These are phyloP conservation scores for Catamblyrhynchus diadema DNA, from an alignment of 2,797 vertebrate genomes.

Conservation along the genomic window DNA sequence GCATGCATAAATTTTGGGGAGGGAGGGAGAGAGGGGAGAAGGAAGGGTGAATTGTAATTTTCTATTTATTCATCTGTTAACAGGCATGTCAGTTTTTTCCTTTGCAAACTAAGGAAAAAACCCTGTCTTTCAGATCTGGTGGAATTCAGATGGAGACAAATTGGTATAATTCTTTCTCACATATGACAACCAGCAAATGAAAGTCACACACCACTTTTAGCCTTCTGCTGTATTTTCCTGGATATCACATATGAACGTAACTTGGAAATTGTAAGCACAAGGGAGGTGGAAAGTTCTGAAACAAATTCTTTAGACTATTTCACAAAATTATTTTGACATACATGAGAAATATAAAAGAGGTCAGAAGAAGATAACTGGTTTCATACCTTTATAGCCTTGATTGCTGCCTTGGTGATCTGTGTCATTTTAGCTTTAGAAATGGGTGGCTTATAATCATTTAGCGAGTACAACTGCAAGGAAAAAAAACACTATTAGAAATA, in stretches of 20 bases:
- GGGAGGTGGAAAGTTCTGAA: background rate
- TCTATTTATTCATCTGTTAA: background rate
- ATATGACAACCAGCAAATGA: background rate
- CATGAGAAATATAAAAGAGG: background rate
- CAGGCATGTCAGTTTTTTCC: background rate
- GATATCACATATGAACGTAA: background rate
- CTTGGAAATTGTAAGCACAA: background rate
- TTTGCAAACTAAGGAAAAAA: background rate
- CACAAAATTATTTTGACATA: background rate
- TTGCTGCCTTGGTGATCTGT: conserved; percentile 98
- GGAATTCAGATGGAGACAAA: background rate
- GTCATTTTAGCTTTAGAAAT: conserved; percentile 99
- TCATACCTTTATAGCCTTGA: conserved; percentile 99
- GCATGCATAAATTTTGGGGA: background rate
- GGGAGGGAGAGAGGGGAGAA: background rate
- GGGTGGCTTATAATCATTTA: conserved; percentile 98
- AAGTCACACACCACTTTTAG: background rate
- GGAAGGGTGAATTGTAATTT: background rate
- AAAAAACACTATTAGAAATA: background rate
- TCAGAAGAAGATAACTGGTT: conserved; percentile 9
- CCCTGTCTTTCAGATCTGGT: background rate
- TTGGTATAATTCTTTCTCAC: background rate
- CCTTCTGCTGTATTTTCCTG: background rate
- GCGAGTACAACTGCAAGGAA: conserved; percentile 89
- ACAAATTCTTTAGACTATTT: background rate